A percentile compares a stretch with the other conserved stretches of the same genome.
Evolutionary conservation across 2,113 vertebrate species (phyloP).

Genomic region (Phycodurus eques): DNA sequence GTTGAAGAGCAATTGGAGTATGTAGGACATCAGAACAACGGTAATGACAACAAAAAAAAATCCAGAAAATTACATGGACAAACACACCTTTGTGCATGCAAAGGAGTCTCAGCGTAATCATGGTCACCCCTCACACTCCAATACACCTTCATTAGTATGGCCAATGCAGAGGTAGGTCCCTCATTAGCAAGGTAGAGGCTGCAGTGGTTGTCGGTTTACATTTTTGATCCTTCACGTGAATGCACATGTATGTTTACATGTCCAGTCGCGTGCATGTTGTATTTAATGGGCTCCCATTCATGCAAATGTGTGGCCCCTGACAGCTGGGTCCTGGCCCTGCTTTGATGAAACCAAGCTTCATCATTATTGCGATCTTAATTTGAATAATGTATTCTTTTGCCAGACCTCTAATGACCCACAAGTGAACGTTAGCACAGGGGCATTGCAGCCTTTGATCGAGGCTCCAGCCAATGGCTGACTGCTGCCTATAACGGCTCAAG

Average conservation of each 20-base stretch:
- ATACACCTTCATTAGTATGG: slow-evolving; percentile 41
- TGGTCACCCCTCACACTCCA: slow-evolving; percentile 12
- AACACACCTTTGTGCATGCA: neutral
- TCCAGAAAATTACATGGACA: slow-evolving; percentile 5
- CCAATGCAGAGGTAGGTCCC: slow-evolving; percentile 13
- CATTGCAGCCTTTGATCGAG: slow-evolving; percentile 13
- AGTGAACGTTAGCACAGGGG: neutral
- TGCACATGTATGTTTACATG: neutral
- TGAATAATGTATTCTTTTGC: slow-evolving; percentile 11
- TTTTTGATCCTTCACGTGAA: neutral
- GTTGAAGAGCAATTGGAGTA: slow-evolving; percentile 13
- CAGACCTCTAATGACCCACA: slow-evolving; percentile 1
- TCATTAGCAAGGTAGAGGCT: slow-evolving; percentile 32
- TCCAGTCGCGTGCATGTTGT: neutral
- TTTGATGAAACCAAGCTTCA: slow-evolving; percentile 42
- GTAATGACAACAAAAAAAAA: slow-evolving; percentile 11
- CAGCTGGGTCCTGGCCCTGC: slow-evolving; percentile 6
- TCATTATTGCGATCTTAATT: slow-evolving; percentile 30
- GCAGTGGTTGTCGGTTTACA: neutral
- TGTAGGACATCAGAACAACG: slow-evolving; percentile 7
- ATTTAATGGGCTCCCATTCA: slow-evolving; percentile 17
- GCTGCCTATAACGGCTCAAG: slow-evolving; percentile 3
- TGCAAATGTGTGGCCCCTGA: slow-evolving; percentile 1
- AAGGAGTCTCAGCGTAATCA: slow-evolving; percentile 3
- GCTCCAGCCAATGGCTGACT: slow-evolving; percentile 22